Conservation (phyloP, 2,113 vertebrate genomes). For the Cyprinodon tularosa region DNA sequence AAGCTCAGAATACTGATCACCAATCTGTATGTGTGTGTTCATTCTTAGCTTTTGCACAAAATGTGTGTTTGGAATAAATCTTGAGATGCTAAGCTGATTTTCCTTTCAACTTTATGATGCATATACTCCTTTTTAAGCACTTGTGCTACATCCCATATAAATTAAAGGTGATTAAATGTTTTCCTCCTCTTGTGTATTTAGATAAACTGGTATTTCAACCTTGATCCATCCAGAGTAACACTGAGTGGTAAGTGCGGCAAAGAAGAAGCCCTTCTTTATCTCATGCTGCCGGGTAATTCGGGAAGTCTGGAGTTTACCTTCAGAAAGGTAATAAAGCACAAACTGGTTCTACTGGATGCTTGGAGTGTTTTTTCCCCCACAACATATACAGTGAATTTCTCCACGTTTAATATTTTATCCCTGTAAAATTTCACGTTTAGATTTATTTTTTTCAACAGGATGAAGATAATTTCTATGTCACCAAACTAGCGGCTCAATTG, state of each 20-base stretch:
- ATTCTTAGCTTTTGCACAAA: background rate
- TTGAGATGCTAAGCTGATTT: too few species aligned
- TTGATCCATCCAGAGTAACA: constrained; percentile 77
- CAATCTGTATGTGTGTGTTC: background rate
- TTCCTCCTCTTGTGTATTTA: constrained; percentile 57
- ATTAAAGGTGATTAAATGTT: background rate
- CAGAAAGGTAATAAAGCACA: constrained; percentile 78
- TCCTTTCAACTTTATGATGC: background rate
- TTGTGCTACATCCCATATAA: background rate
- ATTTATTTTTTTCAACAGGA: constrained; percentile 69
- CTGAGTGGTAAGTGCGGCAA: constrained; percentile 77
- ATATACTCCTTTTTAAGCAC: too few species aligned
- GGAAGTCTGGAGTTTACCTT: constrained; percentile 85
- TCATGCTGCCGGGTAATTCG: constrained; percentile 72
- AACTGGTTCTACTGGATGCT: background rate
- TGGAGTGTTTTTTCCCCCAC: background rate
- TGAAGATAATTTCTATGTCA: constrained; percentile 74
- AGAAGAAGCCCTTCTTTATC: constrained; percentile 68
- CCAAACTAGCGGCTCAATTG: constrained; percentile 66
- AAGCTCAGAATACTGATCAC: constrained; percentile 25
- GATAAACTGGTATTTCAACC: constrained; percentile 74
- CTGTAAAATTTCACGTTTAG: background rate
- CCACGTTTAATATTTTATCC: background rate
- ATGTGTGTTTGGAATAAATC: background rate
- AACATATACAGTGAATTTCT: background rate